Evolutionary conservation across 2,113 vertebrate genomes (phyloP), one percentile per base, ranked within the genome.

Genomic region (Otocyon megalotis): DNA sequence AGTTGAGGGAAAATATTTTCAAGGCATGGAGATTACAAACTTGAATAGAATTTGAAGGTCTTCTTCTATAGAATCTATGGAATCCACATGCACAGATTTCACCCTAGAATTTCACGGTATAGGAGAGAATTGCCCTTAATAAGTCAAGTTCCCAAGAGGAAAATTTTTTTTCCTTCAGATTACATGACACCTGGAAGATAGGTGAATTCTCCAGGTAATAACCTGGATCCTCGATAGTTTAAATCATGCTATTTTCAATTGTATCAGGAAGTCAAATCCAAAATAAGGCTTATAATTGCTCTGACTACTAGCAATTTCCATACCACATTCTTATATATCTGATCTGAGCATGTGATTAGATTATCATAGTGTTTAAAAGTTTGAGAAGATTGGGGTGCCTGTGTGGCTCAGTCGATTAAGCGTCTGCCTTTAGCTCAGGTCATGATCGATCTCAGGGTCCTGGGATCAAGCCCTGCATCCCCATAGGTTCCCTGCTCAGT

Each of bases 281-380:
- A 96, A 97, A 50, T 54, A 65, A 97, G 9, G 4, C 8, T 43
- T 53, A 9, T 79, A 26, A 62, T 88, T 92, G 28, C 14, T 93
- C 14, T 72, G 28, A 14, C 26, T 91, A 69, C 54, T 30, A 81
- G 24, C 1, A 91, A 58, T 81, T 90, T 90, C 63, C 53, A 60
- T 60, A 83, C 8, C 8, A 71, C 62, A 76, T 97, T 93, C 50
- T 37, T 93, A 89, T 63, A 76, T 37, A 71, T 48, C 19, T 90
- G 17, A 60, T 37, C 43, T 88, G 19, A 79, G 37, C 17, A 14
- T 30, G 1, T 81, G 54, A 63, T 56, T 93, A 62, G 79, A n/a
- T 77, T 90, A 69, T 67, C 24, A 90, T 37, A 69, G 77, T 32
- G 7, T 62, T 16, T 94, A 14, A 28, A 92, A 35, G 30, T 69